Conservation (phyloP, 92 coral and sea anemone species). For the Metridium senile region DNA sequence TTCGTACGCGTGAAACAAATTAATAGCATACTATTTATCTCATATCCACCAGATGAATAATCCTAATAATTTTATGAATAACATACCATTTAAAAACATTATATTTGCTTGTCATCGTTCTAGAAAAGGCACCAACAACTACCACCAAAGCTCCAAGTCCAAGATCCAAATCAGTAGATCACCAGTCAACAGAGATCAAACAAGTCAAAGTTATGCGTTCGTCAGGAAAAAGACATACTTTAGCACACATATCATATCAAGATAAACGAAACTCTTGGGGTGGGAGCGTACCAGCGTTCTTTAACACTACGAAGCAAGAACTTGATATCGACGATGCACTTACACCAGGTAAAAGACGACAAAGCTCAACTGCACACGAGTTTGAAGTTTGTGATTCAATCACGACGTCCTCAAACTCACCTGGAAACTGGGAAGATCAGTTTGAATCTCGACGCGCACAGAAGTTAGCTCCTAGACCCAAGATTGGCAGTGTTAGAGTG, state of each 20-base stretch:
- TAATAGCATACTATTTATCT: too few relatives aligned
- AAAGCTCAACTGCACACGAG: not conserved
- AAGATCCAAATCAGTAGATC: not conserved
- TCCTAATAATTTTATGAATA: too few relatives aligned
- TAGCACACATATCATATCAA: not conserved
- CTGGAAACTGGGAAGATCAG: slow-evolving; percentile 22
- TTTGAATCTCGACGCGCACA: not conserved
- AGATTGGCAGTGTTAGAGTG: slow-evolving; percentile 27
- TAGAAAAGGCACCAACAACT: not conserved
- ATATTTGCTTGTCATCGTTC: too few relatives aligned
- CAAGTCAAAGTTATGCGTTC: not conserved
- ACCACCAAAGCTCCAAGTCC: too few relatives aligned
- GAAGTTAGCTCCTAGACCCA: slow-evolving; percentile 11
- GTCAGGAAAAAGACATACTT: slow-evolving; percentile 8
- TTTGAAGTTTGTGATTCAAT: slow-evolving; percentile 16
- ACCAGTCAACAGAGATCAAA: slow-evolving; percentile 14
- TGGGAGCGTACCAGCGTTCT: slow-evolving; percentile 19
- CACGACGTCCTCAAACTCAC: not conserved
- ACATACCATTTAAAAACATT: too few relatives aligned
- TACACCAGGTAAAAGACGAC: slow-evolving; percentile 18
- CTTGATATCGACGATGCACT: slow-evolving; percentile 11
- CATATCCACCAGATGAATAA: too few relatives aligned
- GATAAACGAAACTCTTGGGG: slow-evolving; percentile 18
- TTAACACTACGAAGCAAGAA: slow-evolving; percentile 18
- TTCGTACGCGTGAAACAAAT: too few relatives aligned